These are phyloP conservation scores for Caerostris darwini DNA, from an alignment of 1,140 invertebrate genomes.

Conservation along the genomic window DNA sequence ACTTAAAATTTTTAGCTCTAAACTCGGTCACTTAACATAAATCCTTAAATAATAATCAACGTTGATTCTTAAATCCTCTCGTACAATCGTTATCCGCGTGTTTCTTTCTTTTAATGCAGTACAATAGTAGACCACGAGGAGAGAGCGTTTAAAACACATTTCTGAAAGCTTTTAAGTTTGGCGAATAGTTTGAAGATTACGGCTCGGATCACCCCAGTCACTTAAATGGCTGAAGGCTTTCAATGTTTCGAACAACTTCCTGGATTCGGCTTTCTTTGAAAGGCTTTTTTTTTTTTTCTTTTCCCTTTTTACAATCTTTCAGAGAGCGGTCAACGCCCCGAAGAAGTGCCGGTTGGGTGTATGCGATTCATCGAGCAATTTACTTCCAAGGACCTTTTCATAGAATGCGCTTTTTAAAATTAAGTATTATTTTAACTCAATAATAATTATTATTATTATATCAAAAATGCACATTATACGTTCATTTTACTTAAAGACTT, in stretches of 20 bases:
- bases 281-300: neutral
- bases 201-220: neutral
- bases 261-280: neutral
- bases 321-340: constrained; percentile 3
- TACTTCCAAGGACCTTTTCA: no score
- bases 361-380: no score
- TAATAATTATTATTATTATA: no score
- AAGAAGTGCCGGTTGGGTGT: neutral
- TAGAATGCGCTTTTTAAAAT: no score
- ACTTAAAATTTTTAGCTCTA: no score
- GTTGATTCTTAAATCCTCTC: no score
- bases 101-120: neutral
- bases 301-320: neutral
- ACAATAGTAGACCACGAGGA: neutral
- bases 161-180: neutral
- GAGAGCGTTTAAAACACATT: neutral
- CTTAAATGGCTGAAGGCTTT: neutral
- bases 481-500: no score
- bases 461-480: no score
- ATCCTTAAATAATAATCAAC: no score
- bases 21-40: no score
- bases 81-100: neutral
- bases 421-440: no score
- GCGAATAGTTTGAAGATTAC: neutral
- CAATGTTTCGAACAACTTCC: neutral